Base-by-base conservation (phyloP, 2,113 vertebrate genomes). In the Sinocyclocheilus rhinocerous region DNA sequence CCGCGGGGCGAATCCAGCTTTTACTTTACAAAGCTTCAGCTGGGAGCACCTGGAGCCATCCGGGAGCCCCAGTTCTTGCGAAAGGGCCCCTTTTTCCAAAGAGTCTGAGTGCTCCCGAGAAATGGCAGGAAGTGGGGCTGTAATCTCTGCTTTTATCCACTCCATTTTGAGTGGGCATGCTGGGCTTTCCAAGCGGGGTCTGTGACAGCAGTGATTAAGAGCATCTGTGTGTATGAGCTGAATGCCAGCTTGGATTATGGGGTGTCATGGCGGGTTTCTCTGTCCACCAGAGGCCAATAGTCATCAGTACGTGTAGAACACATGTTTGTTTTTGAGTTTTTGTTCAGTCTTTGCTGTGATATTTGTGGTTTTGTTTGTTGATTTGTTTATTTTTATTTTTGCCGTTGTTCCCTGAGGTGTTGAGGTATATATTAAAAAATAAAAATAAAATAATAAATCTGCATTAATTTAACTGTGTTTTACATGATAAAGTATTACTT, bases 161-260 rank as follows among this genome's bases (percentile, higher is more conserved):
- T 82, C 81, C 45, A 55, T 83, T 87, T 57, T 73, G 18, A 39
- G 52, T 8, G 26, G 48, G 65, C 52, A n/a, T 81, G 76, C 52
- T 33, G 79, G 50, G 13, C 81, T 67, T 86, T 84, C 61, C 20
- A 6, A 63, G 33, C 9, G 39, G 73, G 70, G 20, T 82, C 84
- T 29, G 36, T 76, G 63, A 75, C 81, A 39, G 70, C 50, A 33
- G 77, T 50, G 82, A 72, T 85, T 84, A 67, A 26, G 55, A 73
- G 83, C 87, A 79, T 65, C 81, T 88, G 87, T 78, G 80, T 88
- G 45, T 63, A 52, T 42, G 55, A 72, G 33, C n/a, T 29, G 50
- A 45, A 24, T 50, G 82, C 83, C 85, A 88, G 57, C 42, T 63
- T 63, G 29, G n/a, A 75, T 82, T 73, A 55, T 48, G 36, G 42